Evolutionary conservation across 2,888 invertebrate genomes (phyloP), one percentile per base, ranked within the genome.

Genomic region (Gryllus longicercus): DNA sequence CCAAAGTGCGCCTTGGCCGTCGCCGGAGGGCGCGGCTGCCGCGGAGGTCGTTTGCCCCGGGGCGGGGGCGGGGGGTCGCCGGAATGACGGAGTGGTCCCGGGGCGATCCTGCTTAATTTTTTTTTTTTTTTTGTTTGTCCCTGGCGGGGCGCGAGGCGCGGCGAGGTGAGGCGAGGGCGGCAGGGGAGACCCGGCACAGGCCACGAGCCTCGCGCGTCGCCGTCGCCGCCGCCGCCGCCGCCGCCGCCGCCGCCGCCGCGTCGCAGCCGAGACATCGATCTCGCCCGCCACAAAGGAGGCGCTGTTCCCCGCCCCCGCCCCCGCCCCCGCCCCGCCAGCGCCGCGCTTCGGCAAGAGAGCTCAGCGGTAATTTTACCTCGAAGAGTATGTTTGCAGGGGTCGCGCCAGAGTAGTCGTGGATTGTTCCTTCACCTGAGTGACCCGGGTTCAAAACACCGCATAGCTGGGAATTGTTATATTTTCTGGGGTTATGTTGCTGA

Each of bases 71-170:
- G 63, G 63, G 63, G 63, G 63, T 63, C 63, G n/a, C 63, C 63
- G 63, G 63, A 63, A 63, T 63, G 63, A 63, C 63, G 63, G 63
- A 63, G 63, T 63, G 63, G 63, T 63, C 63, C 63, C 63, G 14
- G 63, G 63, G 11, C 8, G n/a, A 14, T 63, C n/a, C 63, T 63
- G 63, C 63, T 14, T 63, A 63, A 63, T 63, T 18, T 18, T 18
- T 63, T 63, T 63, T 63, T 63, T 16, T 63, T 16, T 16, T 51
- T 1, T 16, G 21, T 21, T 21, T 21, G 51, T 51, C 63, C n/a
- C 63, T 63, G 16, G 63, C 63, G 63, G 63, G 63, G n/a, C 16
- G 16, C 63, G 38, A 38, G 38, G 38, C 38, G 38, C 8, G 38
- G 25, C 38, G 38, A 14, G n/a, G 16, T 16, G 16, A 18, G 16